A percentile compares a stretch with the other conserved stretches of the same genome.
phyloP scores from a whole-genome alignment of 2,113 vertebrate species.

The Nothocercus nigrocapillus region DNA sequence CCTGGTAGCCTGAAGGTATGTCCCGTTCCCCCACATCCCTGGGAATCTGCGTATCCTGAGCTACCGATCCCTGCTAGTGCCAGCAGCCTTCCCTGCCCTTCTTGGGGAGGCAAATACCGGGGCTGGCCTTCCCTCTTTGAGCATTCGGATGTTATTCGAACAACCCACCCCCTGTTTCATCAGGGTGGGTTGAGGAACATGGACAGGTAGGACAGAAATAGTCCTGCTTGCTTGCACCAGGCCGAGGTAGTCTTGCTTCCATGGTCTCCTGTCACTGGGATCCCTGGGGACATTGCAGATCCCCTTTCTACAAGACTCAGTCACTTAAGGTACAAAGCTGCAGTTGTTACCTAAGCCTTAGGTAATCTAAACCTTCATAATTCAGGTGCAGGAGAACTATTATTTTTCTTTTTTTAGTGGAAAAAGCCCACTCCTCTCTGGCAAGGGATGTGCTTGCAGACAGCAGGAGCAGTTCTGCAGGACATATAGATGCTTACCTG shows the following conservation, averaged over 20 bases:
- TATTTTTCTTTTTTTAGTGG: background rate
- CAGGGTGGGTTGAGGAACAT: background rate
- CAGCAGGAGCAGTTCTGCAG: background rate
- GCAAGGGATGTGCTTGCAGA: background rate
- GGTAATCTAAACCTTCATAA: no score
- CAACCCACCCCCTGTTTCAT: background rate
- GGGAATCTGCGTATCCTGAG: background rate
- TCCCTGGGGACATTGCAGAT: background rate
- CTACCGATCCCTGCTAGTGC: background rate
- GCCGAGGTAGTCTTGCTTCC: background rate
- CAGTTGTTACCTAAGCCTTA: background rate
- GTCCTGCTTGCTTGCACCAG: background rate
- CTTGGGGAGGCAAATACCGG: background rate
- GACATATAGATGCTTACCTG: background rate
- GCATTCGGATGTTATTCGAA: background rate
- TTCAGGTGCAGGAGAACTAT: background rate
- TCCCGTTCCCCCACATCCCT: fast-evolving
- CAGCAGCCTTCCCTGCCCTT: background rate
- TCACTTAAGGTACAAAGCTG: background rate
- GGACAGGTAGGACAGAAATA: background rate
- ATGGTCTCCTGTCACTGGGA: background rate
- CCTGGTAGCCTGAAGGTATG: background rate
- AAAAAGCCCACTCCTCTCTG: background rate
- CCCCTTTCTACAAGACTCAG: background rate
- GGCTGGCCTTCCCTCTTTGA: background rate